These are phyloP conservation scores for Sparidentex hasta DNA, from an alignment of 2,797 vertebrate species.

Conservation along the genomic window DNA sequence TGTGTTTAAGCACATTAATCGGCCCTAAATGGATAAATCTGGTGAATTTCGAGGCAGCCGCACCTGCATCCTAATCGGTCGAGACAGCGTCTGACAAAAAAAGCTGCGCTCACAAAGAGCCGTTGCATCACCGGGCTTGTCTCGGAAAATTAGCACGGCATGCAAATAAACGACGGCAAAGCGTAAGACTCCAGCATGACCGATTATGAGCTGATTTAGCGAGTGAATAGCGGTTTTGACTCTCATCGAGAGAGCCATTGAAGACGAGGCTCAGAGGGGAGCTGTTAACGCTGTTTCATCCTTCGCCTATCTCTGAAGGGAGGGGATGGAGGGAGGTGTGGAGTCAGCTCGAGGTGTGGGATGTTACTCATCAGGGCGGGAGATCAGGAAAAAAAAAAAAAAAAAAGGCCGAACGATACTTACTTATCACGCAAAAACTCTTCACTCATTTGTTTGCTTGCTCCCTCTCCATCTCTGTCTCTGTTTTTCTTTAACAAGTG, in stretches of 20 bases:
- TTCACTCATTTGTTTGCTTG: conserved; percentile 1
- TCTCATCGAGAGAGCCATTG: conserved; percentile 31
- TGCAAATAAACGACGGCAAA: conserved; percentile 40
- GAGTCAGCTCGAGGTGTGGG: conserved; percentile 51
- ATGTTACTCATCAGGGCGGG: conserved; percentile 34
- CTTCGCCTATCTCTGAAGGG: conserved; percentile 40
- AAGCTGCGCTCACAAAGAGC: conserved; percentile 46
- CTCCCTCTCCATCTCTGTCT: conserved; percentile 1
- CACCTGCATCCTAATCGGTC: conserved; percentile 59
- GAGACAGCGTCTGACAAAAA: conserved; percentile 44
- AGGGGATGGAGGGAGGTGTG: conserved; percentile 11
- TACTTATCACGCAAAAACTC: not conserved
- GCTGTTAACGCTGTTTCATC: conserved; percentile 55
- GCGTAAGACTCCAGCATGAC: conserved; percentile 52
- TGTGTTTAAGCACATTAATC: conserved; percentile 53
- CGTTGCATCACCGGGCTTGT: conserved; percentile 18
- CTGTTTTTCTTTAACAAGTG: not conserved
- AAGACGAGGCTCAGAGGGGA: conserved; percentile 38
- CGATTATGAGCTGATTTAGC: conserved; percentile 72
- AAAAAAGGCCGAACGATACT: conserved; percentile 29
- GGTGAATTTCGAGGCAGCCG: conserved; percentile 44
- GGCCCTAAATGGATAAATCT: conserved; percentile 57
- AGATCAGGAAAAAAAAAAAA: conserved; percentile 32
- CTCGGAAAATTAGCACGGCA: conserved; percentile 42
- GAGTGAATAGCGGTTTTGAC: conserved; percentile 47